Base-by-base conservation (phyloP, 2,888 invertebrate genomes). In the Temnothorax unifasciatus region DNA sequence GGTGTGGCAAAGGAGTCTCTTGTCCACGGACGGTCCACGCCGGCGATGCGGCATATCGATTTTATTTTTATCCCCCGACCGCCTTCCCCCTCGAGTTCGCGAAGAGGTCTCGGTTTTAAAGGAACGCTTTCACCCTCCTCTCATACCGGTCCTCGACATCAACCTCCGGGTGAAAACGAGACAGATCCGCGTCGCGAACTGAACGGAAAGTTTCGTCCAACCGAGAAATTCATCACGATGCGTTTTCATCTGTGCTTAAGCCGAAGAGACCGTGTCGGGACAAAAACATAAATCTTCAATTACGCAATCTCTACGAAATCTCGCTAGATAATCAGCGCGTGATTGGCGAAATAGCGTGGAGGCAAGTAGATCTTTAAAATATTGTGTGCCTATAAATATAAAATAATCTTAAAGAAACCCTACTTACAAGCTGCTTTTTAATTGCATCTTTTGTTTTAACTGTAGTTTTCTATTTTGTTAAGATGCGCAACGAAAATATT, bases 41-140 rank as follows among this genome's bases (percentile, higher is more conserved):
- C 88, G 84, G 79, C 87, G 86, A 90, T 91, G 92, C 91, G 90
- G 91, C 90, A 92, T 92, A 94, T 94, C 92, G 94, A 94, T 94
- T 94, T 94, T 94, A 93, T 94, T 94, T 93, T 85, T 84, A 83
- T 79, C 64, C 74, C 75, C 75, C 85, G 44, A 73, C 59, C 79
- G 59, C 59, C 79, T 71, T 59, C 38, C 63, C 34, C 69, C 25
- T 52, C 13, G 50, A 75, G 77, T 75, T 76, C 79, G 59, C 68
- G 68, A 75, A 61, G 47, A 82, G 77, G 61, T 74, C 41, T 34
- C 50, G 73, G 38, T 64, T 86, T 82, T 77, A 61, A 73, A 68
- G 57, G 73, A 86, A 75, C 63, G 69, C 75, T 73, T 61, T 59
- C 47, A 25, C 13, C 29, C 59, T 13, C 34, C 50, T 29, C 38